Percentiles rank a stretch among this genome's conserved stretches.
phyloP scores from a whole-genome alignment of 1,140 invertebrate species.

The Bombus haemorrhoidalis region DNA sequence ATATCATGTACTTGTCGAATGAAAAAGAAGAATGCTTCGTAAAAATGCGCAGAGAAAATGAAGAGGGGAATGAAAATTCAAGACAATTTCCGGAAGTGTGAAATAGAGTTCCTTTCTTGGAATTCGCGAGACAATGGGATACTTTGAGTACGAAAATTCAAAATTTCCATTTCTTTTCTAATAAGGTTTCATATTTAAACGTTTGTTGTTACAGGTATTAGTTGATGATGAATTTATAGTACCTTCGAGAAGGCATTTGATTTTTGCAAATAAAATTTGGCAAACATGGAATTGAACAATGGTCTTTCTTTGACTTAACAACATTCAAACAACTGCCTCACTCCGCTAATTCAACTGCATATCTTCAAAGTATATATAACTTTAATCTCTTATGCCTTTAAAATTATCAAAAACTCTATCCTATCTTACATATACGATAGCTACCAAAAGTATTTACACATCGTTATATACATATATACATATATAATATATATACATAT shows the following conservation, averaged over 20 bases:
- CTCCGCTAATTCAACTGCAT: not conserved
- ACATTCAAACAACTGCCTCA: not conserved
- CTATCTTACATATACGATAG: not conserved
- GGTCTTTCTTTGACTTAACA: no score
- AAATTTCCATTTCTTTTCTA: no score
- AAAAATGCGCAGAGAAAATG: no score
- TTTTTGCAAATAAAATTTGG: not conserved
- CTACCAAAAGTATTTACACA: no score
- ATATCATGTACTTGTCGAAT: not conserved
- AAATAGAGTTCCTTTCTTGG: no score
- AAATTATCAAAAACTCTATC: no score
- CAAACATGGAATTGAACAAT: not conserved
- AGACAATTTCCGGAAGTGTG: not conserved
- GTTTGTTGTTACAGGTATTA: not conserved
- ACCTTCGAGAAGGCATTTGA: not conserved
- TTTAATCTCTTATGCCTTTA: not conserved
- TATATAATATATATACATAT: no score
- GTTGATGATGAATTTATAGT: not conserved
- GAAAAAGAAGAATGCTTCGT: no score
- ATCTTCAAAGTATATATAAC: not conserved
- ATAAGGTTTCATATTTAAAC: no score
- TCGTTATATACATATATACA: no score
- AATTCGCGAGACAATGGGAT: no score
- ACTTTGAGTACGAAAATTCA: no score
- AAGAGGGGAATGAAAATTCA: not conserved